Conservation (phyloP, 2,888 invertebrate genomes). For the Maniola hyperantus region DNA sequence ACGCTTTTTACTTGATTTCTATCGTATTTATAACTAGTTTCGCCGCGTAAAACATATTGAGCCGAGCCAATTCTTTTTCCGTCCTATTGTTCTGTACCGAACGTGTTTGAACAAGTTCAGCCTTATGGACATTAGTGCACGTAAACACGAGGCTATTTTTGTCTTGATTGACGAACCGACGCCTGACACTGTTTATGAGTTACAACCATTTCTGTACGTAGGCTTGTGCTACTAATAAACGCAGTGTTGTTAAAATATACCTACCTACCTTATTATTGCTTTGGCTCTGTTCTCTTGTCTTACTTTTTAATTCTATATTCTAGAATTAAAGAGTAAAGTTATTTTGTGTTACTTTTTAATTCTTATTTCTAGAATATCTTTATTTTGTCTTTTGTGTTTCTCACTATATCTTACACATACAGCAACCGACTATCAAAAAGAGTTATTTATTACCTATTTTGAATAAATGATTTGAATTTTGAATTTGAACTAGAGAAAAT, state of each 20-base stretch:
- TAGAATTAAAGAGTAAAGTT: no score
- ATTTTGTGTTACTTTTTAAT: neutral
- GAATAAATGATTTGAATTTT: no score
- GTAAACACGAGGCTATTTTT: slow-evolving; percentile 66
- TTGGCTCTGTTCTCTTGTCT: neutral
- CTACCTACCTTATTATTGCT: neutral
- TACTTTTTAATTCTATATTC: neutral
- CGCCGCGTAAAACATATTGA: slow-evolving; percentile 2
- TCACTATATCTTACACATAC: no score
- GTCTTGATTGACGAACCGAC: slow-evolving; percentile 58
- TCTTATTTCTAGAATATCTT: no score
- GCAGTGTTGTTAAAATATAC: slow-evolving; percentile 16
- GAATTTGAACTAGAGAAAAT: no score
- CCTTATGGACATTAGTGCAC: slow-evolving; percentile 35
- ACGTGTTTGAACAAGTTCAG: slow-evolving; percentile 47
- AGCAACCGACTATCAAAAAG: no score
- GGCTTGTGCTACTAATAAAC: slow-evolving; percentile 25
- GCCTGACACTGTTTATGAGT: slow-evolving; percentile 56
- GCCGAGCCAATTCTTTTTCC: slow-evolving; percentile 18
- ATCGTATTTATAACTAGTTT: slow-evolving; percentile 6
- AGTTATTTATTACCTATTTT: no score
- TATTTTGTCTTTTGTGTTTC: no score
- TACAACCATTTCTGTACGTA: slow-evolving; percentile 38
- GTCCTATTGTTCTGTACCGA: slow-evolving; percentile 32
- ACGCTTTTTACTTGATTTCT: neutral